Evolutionary conservation across 2,797 vertebrate genomes (phyloP).

Genomic region (Zalophus californianus): DNA sequence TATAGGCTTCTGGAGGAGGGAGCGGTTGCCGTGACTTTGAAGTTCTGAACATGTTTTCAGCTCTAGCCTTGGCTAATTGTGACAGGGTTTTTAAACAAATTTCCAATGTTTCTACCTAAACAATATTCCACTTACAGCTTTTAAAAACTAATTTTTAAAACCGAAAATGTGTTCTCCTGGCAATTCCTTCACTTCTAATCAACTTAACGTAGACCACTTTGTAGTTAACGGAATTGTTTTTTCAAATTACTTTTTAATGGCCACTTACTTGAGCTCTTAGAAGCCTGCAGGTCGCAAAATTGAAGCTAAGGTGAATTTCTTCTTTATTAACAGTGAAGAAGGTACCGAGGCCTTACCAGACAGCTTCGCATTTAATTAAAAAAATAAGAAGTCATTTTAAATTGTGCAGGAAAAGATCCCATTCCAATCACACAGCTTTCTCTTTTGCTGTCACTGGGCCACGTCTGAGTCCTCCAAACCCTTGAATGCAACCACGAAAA

Average conservation of each 20-base stretch:
- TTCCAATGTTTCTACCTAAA: not conserved
- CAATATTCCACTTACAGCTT: not conserved
- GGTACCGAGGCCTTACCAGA: not conserved
- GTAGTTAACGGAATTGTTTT: not conserved
- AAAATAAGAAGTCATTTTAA: conserved; percentile 31
- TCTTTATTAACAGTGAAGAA: conserved; percentile 11
- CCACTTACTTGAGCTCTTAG: not conserved
- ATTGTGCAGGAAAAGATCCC: not conserved
- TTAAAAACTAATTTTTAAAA: conserved; percentile 47
- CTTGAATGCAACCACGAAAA: not conserved
- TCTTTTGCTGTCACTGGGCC: not conserved
- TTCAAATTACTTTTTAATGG: conserved; percentile 36
- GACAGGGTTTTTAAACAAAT: not conserved
- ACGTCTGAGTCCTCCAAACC: not conserved
- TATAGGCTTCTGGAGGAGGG: fast-evolving
- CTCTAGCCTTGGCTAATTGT: not conserved
- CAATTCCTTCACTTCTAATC: not conserved
- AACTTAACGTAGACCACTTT: conserved; percentile 16
- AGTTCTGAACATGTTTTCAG: not conserved
- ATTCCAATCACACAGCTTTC: not conserved
- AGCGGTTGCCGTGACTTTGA: fast-evolving
- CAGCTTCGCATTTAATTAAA: conserved; percentile 55
- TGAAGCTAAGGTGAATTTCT: not conserved
- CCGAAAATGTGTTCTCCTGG: not conserved
- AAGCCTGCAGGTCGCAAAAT: not conserved